Percentiles rank a stretch among this genome's conserved stretches.
These are phyloP conservation scores for Ethmia dodecea DNA, from an alignment of 2,888 invertebrate genomes.

Conservation along the genomic window DNA sequence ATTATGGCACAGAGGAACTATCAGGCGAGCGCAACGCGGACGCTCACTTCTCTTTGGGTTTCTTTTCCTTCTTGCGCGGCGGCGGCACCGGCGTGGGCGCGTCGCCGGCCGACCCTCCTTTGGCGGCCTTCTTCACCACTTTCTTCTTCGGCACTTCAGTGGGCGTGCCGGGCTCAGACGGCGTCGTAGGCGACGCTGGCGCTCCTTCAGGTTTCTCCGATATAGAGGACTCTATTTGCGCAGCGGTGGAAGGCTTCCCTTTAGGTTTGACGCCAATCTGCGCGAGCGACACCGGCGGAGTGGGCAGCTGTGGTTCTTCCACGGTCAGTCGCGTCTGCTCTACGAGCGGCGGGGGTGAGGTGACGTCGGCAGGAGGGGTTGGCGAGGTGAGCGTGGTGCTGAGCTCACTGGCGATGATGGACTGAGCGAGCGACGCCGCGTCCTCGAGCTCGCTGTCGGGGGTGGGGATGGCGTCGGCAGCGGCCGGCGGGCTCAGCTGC, in stretches of 20 bases:
- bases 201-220: constrained; percentile 29
- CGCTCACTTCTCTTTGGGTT: constrained; percentile 72
- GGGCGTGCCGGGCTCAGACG: constrained; percentile 19
- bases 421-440: constrained; percentile 63
- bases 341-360: constrained; percentile 29
- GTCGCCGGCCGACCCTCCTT: constrained; percentile 42
- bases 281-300: constrained; percentile 73
- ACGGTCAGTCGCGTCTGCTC: constrained; percentile 43
- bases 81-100: constrained; percentile 68
- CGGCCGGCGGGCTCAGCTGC: constrained; percentile 57
- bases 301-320: constrained; percentile 59
- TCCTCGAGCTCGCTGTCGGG: constrained; percentile 73
- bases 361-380: constrained; percentile 33
- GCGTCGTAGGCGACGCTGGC: constrained; percentile 17
- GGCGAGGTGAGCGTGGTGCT: constrained; percentile 48
- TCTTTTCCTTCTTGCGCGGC: constrained; percentile 76
- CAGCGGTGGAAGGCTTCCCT: constrained; percentile 51
- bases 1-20: constrained; percentile 72
- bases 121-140: constrained; percentile 68
- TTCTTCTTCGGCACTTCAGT: constrained; percentile 56
- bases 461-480: constrained; percentile 59
- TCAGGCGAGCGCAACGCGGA: constrained; percentile 37
- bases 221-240: constrained; percentile 61
- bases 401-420: constrained; percentile 70
- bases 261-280: constrained; percentile 67